Base-by-base conservation (phyloP, 2,888 invertebrate genomes). In the Macropis europaea region DNA sequence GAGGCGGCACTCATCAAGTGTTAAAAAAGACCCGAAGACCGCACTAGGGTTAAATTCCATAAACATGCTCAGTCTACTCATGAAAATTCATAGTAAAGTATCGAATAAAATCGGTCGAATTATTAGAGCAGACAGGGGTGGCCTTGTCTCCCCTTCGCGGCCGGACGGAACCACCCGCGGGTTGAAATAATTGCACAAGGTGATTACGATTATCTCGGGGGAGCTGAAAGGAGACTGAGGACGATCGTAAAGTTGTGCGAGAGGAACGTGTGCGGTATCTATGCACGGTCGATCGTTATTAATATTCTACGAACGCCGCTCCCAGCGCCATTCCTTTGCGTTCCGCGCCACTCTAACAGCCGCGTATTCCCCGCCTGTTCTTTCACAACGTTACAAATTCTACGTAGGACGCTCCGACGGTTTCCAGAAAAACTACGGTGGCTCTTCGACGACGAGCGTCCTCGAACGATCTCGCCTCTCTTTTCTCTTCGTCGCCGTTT, bases 281-380 rank as follows among this genome's bases (percentile, higher is more conserved):
- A 47, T 45, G 19, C 64, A 63, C 57, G 79, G 64, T 73, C 76
- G 82, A 84, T 82, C 76, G 76, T 83, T 83, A 82, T 85, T 85
- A 85, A 84, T 85, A 85, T 85, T 85, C 85, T 70, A 82, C 59
- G 75, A 73, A 76, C 76, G 74, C 54, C 70, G 63, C 76, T 70
- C 76, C 70, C 70, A 63, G 64, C 34, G 53, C 72, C 82, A 76
- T 81, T 80, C 80, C 80, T 78, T 68, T 62, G 71, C 76, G 76
- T 78, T 60, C 54, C 43, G 54, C 61, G 60, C 50, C 36, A 13
- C 45, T 57, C 3, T 19, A 17, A 11, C 48, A 24, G n/a, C n/a
- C 48, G 42, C 28, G 50, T 45, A 34, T 70, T 61, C 71, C 53
- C 48, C 24, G 62, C 28, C 72, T 50, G 11, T 69, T 70, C 66